These are phyloP conservation scores for Pomacea maculata DNA, from an alignment of 1,140 invertebrate species.

Conservation along the genomic window DNA sequence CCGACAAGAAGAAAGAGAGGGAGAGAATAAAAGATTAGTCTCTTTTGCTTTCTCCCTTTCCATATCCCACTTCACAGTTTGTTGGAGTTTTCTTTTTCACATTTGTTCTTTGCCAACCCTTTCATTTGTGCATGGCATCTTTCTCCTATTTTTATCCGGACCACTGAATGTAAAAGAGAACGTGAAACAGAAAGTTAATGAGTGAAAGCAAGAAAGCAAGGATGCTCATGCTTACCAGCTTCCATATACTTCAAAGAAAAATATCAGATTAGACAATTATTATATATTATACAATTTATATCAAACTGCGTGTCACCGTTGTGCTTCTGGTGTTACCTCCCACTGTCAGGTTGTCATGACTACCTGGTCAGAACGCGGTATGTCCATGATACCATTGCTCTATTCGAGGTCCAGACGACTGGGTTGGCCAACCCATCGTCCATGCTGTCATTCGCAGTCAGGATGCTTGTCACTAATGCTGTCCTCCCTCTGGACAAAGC, in stretches of 20 bases:
- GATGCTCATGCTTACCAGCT: not conserved
- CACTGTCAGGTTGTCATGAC: too few species aligned
- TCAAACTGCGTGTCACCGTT: too few species aligned
- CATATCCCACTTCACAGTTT: not conserved
- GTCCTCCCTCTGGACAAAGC: too few species aligned
- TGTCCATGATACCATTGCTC: too few species aligned
- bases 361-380: too few species aligned
- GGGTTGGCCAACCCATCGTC: too few species aligned
- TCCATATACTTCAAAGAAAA: not conserved
- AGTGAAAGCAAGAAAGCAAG: not conserved
- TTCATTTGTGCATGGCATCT: not conserved
- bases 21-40: not conserved
- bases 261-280: not conserved
- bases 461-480: too few species aligned
- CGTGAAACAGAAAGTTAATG: not conserved
- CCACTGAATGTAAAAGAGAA: not conserved
- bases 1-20: not conserved
- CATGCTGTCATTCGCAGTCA: too few species aligned
- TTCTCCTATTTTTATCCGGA: not conserved
- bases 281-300: not conserved
- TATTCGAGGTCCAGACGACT: too few species aligned
- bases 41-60: not conserved
- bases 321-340: too few species aligned
- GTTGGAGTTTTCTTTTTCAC: too few species aligned
- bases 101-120: too few species aligned